Base-by-base conservation (phyloP, 2,113 vertebrate genomes). In the Aspiorhynchus laticeps region DNA sequence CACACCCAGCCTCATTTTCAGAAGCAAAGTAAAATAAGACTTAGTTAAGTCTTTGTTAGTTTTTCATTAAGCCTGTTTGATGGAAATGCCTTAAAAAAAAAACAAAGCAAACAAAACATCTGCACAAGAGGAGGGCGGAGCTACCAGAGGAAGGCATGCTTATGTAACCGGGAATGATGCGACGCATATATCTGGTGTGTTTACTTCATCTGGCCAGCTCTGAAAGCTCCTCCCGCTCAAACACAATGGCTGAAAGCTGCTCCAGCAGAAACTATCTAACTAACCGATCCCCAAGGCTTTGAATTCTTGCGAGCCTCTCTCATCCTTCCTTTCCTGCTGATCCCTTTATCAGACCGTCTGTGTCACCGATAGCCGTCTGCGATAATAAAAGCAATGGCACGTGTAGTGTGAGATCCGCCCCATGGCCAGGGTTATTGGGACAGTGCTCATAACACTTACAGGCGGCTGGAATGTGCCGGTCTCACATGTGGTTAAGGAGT, bases 401-500 rank as follows among this genome's bases (percentile, higher is more conserved):
- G 90, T 93, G 92, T 88, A 85, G 80, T 6, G 19, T 77, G 85
- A 87, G 85, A 51, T 56, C 89, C 61, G 17, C 87, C 87, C 83
- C 86, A 74, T 88, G 91, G 61, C 81, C 89, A 89, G 91, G 89
- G 93, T 91, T 91, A 94, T 90, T 93, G 90, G 92, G 93, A 87
- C 93, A 92, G 79, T 67, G 73, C 85, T 85, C 91, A 91, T 90
- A 89, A 87, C 88, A 82, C 91, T 91, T 83, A 65, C 87, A 90
- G 81, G 88, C 88, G 84, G 90, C 89, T 89, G 89, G 91, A 93
- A 93, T 93, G 92, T 83, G 87, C 87, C 90, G 65, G 89, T 83
- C 91, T 94, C 94, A 92, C 94, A 94, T 93, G 93, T 94, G 91
- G 90, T 77, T 87, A 92, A 93, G 89, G 89, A 90, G 87, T 93